Evolutionary conservation across 1,140 invertebrate genomes (phyloP).

Genomic region (Tribolium castaneum): DNA sequence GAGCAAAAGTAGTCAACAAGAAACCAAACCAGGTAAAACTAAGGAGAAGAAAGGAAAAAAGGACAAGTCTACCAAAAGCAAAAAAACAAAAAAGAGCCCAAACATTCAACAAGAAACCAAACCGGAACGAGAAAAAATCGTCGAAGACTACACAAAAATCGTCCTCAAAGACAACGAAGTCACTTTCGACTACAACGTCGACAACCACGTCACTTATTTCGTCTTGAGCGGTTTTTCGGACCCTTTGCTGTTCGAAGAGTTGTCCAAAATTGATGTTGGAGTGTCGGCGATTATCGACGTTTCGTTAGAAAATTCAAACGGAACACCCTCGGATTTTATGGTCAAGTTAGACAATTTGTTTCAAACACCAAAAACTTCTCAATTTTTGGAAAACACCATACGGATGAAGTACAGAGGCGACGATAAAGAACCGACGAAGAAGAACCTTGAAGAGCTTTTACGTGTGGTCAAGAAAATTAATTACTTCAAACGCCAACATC

Average conservation of each 20-base stretch:
- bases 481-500: slow-evolving; percentile 4
- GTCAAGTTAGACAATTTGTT: background rate
- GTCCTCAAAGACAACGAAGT: background rate
- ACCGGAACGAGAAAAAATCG: background rate
- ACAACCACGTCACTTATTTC: slow-evolving; percentile 3
- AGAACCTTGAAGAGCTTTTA: background rate
- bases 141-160: background rate
- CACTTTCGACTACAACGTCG: slow-evolving; percentile 3
- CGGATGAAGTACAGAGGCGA: background rate
- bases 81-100: background rate
- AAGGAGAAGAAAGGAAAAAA: background rate
- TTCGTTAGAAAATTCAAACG: background rate
- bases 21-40: too few species aligned
- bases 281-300: background rate
- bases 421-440: background rate
- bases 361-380: background rate
- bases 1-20: too few species aligned
- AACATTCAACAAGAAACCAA: background rate
- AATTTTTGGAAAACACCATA: background rate
- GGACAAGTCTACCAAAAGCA: background rate
- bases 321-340: background rate
- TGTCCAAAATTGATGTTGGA: background rate
- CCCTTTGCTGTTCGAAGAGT: background rate
- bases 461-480: background rate
- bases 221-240: background rate